Evolutionary conservation across 2,888 invertebrate genomes (phyloP), one percentile per base, ranked within the genome.

Genomic region (Hemicrepidius hirtus): DNA sequence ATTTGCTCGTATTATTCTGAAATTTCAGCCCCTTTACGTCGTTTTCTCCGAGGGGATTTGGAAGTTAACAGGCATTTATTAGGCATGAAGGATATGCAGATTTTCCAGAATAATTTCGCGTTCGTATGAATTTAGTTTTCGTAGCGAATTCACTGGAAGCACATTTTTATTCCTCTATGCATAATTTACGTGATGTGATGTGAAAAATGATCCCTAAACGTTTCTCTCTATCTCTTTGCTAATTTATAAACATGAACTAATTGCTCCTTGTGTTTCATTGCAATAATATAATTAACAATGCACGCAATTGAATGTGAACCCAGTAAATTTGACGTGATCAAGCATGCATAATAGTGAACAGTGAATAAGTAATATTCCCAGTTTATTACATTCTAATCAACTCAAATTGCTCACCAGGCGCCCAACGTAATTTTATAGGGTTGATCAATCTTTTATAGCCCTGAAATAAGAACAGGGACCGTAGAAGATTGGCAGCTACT

Each of bases 21-120:
- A 55, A 32, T 32, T 28, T 21, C 12, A 49, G 20, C 21, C 10
- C 46, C 46, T 49, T 40, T 32, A 32, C 32, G 32, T 32, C 32
- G 32, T 32, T 32, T 32, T 9, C 32, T 32, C 44, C 44, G 18
- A 44, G 13, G 44, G 44, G 44, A 44, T 44, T 44, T 44, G 44
- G 18, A 44, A 44, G 44, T 44, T 44, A 44, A 18, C 44, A 44
- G 18, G 44, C 44, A 44, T 44, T 44, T 44, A 44, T 18, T 44
- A 44, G 44, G 44, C 44, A 44, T 44, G 44, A 44, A 44, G 44
- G 44, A 44, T 44, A 44, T 44, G 44, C 44, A 44, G 44, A 44
- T 44, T 44, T 44, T 44, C 44, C 16, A 1, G 18, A 44, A 44
- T 44, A 44, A 44, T 44, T 44, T 44, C 16, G 13, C 16, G 13